Conservation (phyloP, 2,888 invertebrate genomes). For the Orchestes rusci region DNA sequence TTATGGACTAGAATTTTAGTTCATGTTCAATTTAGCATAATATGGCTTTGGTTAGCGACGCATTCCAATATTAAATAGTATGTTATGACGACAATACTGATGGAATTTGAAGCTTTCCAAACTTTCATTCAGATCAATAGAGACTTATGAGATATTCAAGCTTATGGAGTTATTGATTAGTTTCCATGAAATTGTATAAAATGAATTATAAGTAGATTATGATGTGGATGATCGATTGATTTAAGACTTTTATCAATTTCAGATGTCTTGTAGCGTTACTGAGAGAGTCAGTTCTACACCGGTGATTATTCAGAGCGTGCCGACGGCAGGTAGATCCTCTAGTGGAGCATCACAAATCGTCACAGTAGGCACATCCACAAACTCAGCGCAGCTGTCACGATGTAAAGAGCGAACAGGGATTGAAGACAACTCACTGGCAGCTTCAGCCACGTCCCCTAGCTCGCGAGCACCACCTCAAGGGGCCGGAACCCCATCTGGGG, state of each 20-base stretch:
- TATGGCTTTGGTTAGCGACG: too few relatives aligned
- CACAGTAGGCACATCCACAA: conserved; percentile 39
- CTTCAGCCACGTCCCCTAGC: conserved; percentile 39
- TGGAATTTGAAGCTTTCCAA: too few relatives aligned
- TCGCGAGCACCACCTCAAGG: conserved; percentile 32
- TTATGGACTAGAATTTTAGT: too few relatives aligned
- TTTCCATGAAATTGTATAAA: neutral
- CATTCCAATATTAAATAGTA: too few relatives aligned
- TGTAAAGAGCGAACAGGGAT: conserved; percentile 39
- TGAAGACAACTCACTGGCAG: conserved; percentile 35
- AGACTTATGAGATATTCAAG: too few relatives aligned
- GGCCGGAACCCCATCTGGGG: conserved; percentile 27
- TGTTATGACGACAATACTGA: too few relatives aligned
- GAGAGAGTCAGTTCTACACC: conserved; percentile 38
- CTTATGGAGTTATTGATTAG: too few relatives aligned
- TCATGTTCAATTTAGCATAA: too few relatives aligned
- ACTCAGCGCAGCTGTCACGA: conserved; percentile 31
- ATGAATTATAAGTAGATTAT: conserved; percentile 1
- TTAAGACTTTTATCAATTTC: conserved; percentile 32
- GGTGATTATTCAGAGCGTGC: conserved; percentile 11
- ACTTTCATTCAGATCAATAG: too few relatives aligned
- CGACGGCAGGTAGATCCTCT: conserved; percentile 12
- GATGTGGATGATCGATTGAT: too few relatives aligned
- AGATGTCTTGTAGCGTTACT: conserved; percentile 55
- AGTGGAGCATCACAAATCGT: conserved; percentile 38